Percentiles rank a stretch among this genome's conserved stretches.
Conservation (phyloP, 2,113 vertebrate species). For the Fregetta grallaria region DNA sequence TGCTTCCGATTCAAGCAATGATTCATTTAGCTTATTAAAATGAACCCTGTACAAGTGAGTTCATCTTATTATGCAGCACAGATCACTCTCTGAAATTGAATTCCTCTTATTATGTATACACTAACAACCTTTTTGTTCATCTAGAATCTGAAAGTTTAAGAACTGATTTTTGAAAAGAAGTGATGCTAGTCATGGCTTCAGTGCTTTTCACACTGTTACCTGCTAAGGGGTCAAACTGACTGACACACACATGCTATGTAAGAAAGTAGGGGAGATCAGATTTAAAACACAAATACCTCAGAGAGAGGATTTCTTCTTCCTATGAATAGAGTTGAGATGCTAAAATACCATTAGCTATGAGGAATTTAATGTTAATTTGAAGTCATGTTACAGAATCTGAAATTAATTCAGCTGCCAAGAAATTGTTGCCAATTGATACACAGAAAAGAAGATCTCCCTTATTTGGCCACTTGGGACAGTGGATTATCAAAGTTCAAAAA, state of each 20-base stretch:
- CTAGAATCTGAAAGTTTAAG: not conserved
- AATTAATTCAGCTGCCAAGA: not conserved
- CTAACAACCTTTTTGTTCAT: not conserved
- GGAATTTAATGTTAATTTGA: not conserved
- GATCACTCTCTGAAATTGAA: not conserved
- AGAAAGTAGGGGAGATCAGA: not conserved
- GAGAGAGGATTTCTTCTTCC: not conserved
- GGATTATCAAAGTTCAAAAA: conserved; percentile 6
- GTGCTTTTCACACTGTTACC: not conserved
- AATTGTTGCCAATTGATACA: not conserved
- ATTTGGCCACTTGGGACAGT: not conserved
- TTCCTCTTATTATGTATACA: not conserved
- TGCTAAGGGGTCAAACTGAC: not conserved
- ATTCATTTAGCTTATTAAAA: conserved; percentile 35
- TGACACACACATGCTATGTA: accelerated
- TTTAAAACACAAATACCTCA: not conserved
- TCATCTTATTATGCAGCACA: not conserved
- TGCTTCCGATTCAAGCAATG: not conserved
- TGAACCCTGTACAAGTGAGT: not conserved
- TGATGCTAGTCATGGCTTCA: not conserved
- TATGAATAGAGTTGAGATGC: not conserved
- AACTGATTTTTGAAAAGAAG: not conserved
- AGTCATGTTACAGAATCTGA: not conserved
- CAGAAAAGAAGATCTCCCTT: not conserved
- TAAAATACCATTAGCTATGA: not conserved